Conservation (phyloP, 2,113 vertebrate species). For the Bolborhynchus lineola region DNA sequence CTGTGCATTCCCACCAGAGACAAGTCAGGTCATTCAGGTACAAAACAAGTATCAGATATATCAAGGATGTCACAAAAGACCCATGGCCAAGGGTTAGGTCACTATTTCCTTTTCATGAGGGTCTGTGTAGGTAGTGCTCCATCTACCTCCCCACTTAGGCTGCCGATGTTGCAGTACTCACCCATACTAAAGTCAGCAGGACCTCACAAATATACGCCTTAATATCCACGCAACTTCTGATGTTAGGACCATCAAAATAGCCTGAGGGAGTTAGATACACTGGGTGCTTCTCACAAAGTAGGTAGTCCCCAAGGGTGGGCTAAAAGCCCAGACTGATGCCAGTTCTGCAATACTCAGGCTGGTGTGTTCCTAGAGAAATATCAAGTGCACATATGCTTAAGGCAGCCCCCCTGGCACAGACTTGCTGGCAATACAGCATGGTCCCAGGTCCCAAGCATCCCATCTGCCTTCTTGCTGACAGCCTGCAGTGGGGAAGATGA, state of each 20-base stretch:
- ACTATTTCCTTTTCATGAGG: not conserved
- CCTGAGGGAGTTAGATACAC: not conserved
- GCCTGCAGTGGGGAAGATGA: not conserved
- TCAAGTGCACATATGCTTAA: not conserved
- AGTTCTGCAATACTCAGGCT: not conserved
- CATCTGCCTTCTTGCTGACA: not conserved
- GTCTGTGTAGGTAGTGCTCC: not conserved
- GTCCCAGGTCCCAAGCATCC: not conserved
- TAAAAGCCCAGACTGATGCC: not conserved
- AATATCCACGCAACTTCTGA: not conserved
- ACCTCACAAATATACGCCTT: not conserved
- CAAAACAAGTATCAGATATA: not conserved
- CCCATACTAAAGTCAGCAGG: not conserved
- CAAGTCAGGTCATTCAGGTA: not conserved
- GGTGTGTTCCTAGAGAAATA: not conserved
- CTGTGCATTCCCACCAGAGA: rapidly evolving
- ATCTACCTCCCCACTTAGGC: not conserved
- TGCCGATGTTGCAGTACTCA: not conserved
- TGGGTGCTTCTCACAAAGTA: not conserved
- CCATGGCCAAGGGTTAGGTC: not conserved
- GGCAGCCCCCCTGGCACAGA: not conserved
- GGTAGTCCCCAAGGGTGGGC: not conserved
- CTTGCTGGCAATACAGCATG: not conserved
- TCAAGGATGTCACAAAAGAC: not conserved
- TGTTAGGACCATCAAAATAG: not conserved